Evolutionary conservation across 1,140 invertebrate genomes (phyloP), one percentile per base, ranked within the genome.

Genomic region (Leptonema lineaticorne): DNA sequence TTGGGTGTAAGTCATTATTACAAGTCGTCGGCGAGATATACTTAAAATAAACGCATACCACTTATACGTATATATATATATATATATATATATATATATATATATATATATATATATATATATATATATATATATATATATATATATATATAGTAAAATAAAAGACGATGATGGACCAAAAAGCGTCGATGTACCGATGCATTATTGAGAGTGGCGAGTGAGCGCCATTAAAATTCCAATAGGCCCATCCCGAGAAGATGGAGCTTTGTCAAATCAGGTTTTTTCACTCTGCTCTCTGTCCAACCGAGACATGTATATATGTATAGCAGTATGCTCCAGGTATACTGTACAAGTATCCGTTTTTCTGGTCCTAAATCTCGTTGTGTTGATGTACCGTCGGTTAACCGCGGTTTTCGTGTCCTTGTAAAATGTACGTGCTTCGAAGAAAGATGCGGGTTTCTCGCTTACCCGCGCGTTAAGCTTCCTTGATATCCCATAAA

Each of bases 141-240:
- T n/a, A 46, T 11, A 16, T 16, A 30, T 22, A 11, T 33, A 6
- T 60, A 11, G 58, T 60, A 50, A 7, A 22, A n/a, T n/a, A n/a
- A n/a, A n/a, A n/a, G n/a, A n/a, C n/a, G n/a, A n/a, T n/a, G n/a
- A n/a, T n/a, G n/a, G n/a, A n/a, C n/a, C n/a, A n/a, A n/a, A n/a
- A n/a, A n/a, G n/a, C n/a, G n/a, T n/a, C n/a, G n/a, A 58, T 11
- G 9, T 28, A 6, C 26, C 20, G 29, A 18, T 24, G 46, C 46
- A 20, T 18, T 24, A 53, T 53, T 24, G 50, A 26, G 50, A 53
- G 50, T 53, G 46, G 50, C 9, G 18, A 60, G 28, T 26, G 58
- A 53, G 58, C 24, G 63, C 70, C 63, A 71, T 71, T 71, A 71
- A 71, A 68, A 71, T 71, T 71, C 70, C 69, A 20, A 71, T 68